phyloP scores from a whole-genome alignment of 2,888 invertebrate species.

The Chelonus formosanus region DNA sequence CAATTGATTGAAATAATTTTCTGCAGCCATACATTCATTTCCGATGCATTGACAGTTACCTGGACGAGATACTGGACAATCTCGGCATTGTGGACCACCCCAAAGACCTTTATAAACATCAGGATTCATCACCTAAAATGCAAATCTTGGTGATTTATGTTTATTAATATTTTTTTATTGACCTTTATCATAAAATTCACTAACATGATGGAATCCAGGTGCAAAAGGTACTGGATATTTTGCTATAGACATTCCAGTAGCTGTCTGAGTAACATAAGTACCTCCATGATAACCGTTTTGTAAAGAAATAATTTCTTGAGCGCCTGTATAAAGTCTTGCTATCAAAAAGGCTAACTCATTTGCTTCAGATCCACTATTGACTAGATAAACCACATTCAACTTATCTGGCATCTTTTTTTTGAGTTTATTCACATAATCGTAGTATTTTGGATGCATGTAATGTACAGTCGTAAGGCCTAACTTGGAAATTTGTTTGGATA shows the following conservation, averaged over 20 bases:
- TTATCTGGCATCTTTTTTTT: constrained; percentile 83
- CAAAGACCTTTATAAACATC: constrained; percentile 91
- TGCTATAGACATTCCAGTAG: constrained; percentile 82
- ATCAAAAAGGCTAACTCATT: constrained; percentile 93
- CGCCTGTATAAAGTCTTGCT: constrained; percentile 85
- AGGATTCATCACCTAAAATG: constrained; percentile 81
- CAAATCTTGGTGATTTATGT: background rate
- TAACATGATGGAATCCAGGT: constrained; percentile 81
- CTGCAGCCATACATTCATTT: constrained; percentile 76
- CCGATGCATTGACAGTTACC: constrained; percentile 73
- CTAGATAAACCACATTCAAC: constrained; percentile 89
- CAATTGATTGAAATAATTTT: constrained; percentile 85
- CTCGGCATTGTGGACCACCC: constrained; percentile 89
- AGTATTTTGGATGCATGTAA: constrained; percentile 88
- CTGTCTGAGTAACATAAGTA: constrained; percentile 83
- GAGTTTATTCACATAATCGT: constrained; percentile 88
- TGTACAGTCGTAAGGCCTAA: constrained; percentile 94
- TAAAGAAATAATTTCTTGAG: constrained; percentile 85
- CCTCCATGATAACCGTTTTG: constrained; percentile 94
- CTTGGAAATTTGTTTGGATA: constrained; percentile 79
- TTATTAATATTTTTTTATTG: constrained; percentile 5
- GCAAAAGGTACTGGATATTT: constrained; percentile 77
- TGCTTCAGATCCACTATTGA: constrained; percentile 97
- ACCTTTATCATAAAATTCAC: background rate
- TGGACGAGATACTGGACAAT: constrained; percentile 78